Evolutionary conservation across 2,797 vertebrate species (phyloP).

Genomic region (Lindbergichthys nudifrons): DNA sequence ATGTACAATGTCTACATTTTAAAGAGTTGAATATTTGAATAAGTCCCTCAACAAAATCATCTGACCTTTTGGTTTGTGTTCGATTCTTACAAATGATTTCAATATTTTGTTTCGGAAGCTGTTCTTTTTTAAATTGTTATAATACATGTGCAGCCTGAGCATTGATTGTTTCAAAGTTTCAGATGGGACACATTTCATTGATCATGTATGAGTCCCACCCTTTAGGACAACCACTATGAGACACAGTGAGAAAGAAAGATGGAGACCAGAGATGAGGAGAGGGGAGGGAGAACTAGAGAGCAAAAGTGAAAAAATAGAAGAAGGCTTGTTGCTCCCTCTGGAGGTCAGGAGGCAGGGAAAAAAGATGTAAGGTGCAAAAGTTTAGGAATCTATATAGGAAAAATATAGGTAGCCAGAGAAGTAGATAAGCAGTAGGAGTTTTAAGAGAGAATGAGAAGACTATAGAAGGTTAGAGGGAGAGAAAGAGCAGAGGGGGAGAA

Average conservation of each 20-base stretch:
- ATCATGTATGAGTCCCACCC: conserved; percentile 39
- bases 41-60: background rate
- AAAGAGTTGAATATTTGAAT: too few relatives aligned
- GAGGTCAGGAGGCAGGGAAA: conserved; percentile 44
- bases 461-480: conserved; percentile 46
- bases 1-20: too few relatives aligned
- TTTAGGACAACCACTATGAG: conserved; percentile 15
- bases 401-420: conserved; percentile 41
- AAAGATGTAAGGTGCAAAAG: conserved; percentile 55
- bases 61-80: background rate
- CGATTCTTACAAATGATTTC: background rate
- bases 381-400: conserved; percentile 54
- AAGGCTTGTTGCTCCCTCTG: conserved; percentile 51
- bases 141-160: background rate
- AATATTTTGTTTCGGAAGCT: background rate
- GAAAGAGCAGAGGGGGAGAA: conserved; percentile 50
- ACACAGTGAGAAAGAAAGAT: conserved; percentile 38
- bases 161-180: conserved; percentile 25
- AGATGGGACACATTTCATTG: conserved; percentile 24
- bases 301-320: conserved; percentile 33
- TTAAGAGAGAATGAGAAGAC: conserved; percentile 37
- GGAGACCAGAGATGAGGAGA: conserved; percentile 26
- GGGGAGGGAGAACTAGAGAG: conserved; percentile 19
- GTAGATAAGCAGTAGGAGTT: conserved; percentile 12
- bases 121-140: background rate